Evolutionary conservation across 2,888 invertebrate species (phyloP).

Genomic region (Andrena trimmerana): DNA sequence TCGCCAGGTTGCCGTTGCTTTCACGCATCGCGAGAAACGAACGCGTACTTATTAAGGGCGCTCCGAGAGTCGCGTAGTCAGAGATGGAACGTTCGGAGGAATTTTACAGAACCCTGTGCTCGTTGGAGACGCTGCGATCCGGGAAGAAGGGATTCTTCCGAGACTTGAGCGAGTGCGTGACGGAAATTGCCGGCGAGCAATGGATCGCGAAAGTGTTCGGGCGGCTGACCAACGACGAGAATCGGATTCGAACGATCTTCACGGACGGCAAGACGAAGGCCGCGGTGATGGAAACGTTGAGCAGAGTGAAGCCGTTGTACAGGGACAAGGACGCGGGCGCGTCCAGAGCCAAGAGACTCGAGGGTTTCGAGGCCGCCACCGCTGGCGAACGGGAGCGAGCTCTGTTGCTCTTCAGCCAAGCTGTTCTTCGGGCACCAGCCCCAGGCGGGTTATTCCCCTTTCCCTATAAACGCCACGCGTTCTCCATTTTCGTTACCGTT

Average conservation of each 20-base stretch:
- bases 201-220: slow-evolving; percentile 89
- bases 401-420: slow-evolving; percentile 89
- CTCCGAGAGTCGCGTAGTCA: no score
- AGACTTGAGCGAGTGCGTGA: slow-evolving; percentile 88
- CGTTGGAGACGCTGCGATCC: slow-evolving; percentile 91
- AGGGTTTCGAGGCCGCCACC: slow-evolving; percentile 88
- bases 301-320: slow-evolving; percentile 89
- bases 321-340: slow-evolving; percentile 89
- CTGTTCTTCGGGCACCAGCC: slow-evolving; percentile 90
- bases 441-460: slow-evolving; percentile 85
- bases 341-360: slow-evolving; percentile 88
- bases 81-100: slow-evolving; percentile 72
- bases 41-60: no score
- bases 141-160: slow-evolving; percentile 92
- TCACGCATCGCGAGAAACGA: not conserved
- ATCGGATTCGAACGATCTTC: slow-evolving; percentile 87
- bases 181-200: slow-evolving; percentile 86
- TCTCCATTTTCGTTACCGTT: not conserved
- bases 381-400: slow-evolving; percentile 87
- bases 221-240: slow-evolving; percentile 87
- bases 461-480: no score
- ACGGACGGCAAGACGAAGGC: slow-evolving; percentile 86
- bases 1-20: not conserved
- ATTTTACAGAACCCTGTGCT: slow-evolving; percentile 89
- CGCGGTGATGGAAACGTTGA: slow-evolving; percentile 87